Conservation (phyloP, 2,113 vertebrate genomes). For the Panthera uncia region DNA sequence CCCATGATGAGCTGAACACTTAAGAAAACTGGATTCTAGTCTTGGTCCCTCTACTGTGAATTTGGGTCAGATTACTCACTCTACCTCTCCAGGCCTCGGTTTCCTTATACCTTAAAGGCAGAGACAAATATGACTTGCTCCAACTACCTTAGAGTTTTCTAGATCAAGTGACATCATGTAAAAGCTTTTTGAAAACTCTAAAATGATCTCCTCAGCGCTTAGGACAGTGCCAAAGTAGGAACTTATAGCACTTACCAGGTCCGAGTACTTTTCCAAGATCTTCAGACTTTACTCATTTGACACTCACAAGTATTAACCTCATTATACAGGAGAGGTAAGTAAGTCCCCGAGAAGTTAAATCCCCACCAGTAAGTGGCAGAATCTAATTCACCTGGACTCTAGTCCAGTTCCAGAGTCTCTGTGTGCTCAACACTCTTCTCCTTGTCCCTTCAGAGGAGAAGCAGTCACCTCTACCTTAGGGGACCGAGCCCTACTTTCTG, state of each 20-base stretch:
- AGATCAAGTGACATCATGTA: neutral
- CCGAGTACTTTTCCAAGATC: neutral
- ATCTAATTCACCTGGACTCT: no score
- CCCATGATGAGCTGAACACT: accelerated
- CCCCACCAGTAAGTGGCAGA: neutral
- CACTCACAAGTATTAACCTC: neutral
- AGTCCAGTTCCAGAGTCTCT: neutral
- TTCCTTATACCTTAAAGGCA: neutral
- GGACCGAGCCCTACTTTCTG: neutral
- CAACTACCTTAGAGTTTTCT: neutral
- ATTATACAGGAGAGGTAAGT: neutral
- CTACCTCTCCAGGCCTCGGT: neutral
- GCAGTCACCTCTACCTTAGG: neutral
- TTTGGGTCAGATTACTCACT: neutral
- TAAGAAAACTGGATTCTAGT: neutral
- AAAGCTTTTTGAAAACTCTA: neutral
- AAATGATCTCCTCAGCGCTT: neutral
- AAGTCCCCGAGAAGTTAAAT: neutral
- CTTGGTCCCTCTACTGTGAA: neutral
- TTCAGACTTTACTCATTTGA: neutral
- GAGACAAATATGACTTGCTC: neutral
- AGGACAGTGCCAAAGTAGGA: neutral
- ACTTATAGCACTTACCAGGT: neutral
- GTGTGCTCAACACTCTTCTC: neutral
- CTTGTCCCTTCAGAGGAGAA: neutral